Conservation (phyloP, 2,113 vertebrate genomes). For the Heterocephalus glaber region DNA sequence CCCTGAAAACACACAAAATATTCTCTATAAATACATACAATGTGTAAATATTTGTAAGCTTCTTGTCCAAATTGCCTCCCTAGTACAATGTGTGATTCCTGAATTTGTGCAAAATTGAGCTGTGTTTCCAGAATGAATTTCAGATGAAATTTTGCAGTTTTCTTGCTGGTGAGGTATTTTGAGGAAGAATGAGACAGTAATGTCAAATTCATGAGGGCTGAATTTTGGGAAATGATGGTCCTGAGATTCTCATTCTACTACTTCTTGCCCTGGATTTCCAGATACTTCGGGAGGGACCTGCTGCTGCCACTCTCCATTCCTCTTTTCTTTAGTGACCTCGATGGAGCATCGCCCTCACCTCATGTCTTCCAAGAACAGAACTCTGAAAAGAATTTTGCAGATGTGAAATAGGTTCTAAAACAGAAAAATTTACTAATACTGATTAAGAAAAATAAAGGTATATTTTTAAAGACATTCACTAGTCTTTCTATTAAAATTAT, state of each 20-base stretch:
- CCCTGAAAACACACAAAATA: neutral
- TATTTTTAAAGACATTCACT: neutral
- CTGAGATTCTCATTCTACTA: neutral
- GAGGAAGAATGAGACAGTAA: neutral
- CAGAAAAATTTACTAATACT: neutral
- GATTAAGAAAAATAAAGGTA: neutral
- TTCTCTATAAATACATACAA: neutral
- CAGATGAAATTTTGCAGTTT: neutral
- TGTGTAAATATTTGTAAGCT: neutral
- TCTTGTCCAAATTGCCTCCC: neutral
- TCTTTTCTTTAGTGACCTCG: neutral
- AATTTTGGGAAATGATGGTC: neutral
- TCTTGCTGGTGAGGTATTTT: neutral
- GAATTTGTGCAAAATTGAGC: neutral
- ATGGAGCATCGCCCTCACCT: neutral
- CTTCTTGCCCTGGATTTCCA: neutral
- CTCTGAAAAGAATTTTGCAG: neutral
- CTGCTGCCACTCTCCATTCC: neutral
- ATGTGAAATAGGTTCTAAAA: neutral
- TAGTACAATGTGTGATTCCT: rapidly evolving
- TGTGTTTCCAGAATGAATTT: neutral
- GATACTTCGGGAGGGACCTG: neutral
- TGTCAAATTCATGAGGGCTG: neutral
- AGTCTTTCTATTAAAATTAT: neutral
- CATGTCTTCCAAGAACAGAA: neutral